phyloP scores from a whole-genome alignment of 2,888 invertebrate species.

The Eugnorisma glareosa region DNA sequence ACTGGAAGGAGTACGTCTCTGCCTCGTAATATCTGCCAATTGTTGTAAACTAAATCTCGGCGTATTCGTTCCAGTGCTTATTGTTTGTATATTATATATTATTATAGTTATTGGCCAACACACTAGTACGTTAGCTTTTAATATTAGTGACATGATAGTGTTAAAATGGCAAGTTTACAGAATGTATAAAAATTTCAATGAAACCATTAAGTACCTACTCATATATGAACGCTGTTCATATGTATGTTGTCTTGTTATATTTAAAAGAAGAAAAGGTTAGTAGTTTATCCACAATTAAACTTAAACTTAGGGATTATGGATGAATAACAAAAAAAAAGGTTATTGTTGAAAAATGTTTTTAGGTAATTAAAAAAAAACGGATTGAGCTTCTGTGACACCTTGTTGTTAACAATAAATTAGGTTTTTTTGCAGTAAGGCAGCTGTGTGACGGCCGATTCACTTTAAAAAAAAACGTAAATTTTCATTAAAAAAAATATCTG shows the following conservation, averaged over 20 bases:
- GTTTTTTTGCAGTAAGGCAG: slow-evolving; percentile 65
- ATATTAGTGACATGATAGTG: slow-evolving; percentile 90
- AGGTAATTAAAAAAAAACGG: slow-evolving; percentile 86
- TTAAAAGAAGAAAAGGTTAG: slow-evolving; percentile 81
- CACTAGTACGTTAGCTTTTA: slow-evolving; percentile 86
- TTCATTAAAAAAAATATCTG: background rate
- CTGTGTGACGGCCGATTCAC: slow-evolving; percentile 38
- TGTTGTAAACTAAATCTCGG: slow-evolving; percentile 64
- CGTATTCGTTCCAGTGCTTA: slow-evolving; percentile 54
- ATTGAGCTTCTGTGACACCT: slow-evolving; percentile 89
- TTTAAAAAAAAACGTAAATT: too few species aligned
- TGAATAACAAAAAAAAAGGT: slow-evolving; percentile 83
- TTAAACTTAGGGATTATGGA: slow-evolving; percentile 86
- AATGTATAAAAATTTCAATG: slow-evolving; percentile 79
- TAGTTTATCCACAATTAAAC: slow-evolving; percentile 89
- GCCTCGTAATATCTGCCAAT: slow-evolving; percentile 61
- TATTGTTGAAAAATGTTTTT: slow-evolving; percentile 91
- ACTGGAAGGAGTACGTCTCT: slow-evolving; percentile 65
- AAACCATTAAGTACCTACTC: slow-evolving; percentile 72
- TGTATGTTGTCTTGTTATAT: slow-evolving; percentile 89
- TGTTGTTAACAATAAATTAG: slow-evolving; percentile 85
- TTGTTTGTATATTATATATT: slow-evolving; percentile 70
- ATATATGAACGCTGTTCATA: slow-evolving; percentile 85
- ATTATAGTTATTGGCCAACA: slow-evolving; percentile 79
- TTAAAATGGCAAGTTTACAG: slow-evolving; percentile 85